These are phyloP conservation scores for Baccha elongata DNA, from an alignment of 2,888 invertebrate genomes.

Conservation along the genomic window DNA sequence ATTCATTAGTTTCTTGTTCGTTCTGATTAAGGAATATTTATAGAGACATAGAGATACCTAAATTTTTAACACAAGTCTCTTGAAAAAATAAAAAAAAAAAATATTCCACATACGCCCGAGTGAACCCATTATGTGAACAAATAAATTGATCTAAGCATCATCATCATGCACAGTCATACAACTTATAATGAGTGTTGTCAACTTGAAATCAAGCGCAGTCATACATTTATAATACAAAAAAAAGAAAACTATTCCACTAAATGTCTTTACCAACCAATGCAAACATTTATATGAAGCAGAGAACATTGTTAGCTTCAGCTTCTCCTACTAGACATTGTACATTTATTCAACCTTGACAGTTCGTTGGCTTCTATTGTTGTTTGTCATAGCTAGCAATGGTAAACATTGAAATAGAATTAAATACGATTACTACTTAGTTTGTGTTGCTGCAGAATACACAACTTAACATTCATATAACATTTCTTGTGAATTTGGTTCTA, in stretches of 20 bases:
- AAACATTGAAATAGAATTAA: slow-evolving; percentile 14
- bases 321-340: not conserved
- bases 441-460: slow-evolving; percentile 3
- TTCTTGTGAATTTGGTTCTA: not conserved
- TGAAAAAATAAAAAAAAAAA: too few species aligned
- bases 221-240: not conserved
- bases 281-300: not conserved
- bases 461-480: slow-evolving; percentile 3
- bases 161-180: not conserved
- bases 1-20: too few species aligned
- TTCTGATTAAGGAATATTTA: too few species aligned
- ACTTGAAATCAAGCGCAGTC: not conserved
- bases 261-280: not conserved
- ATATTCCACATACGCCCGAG: too few species aligned
- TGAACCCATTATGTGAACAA: not conserved
- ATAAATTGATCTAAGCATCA: not conserved
- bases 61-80: too few species aligned
- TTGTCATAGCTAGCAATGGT: not conserved
- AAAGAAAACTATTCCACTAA: not conserved
- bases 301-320: slow-evolving; percentile 1
- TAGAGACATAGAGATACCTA: too few species aligned
- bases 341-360: slow-evolving; percentile 27
- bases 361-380: slow-evolving; percentile 40
- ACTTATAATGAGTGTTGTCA: not conserved
- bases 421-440: not conserved